These are phyloP conservation scores for Jordanella pulchra DNA, from an alignment of 2,797 vertebrate species.

Conservation along the genomic window DNA sequence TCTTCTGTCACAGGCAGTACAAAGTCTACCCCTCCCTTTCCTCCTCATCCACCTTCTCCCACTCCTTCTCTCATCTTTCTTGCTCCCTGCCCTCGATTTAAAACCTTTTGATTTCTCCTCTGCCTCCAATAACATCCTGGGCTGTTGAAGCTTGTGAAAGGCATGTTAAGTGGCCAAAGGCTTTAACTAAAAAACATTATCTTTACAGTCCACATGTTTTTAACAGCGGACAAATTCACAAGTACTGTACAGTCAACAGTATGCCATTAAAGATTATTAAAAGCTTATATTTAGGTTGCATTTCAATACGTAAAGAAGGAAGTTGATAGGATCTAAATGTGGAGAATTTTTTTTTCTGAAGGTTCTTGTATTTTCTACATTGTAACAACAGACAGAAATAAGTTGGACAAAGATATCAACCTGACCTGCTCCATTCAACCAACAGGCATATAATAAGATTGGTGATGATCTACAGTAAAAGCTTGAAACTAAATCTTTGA, in stretches of 20 bases:
- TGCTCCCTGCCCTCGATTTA: slow-evolving; percentile 46
- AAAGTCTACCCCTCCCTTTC: slow-evolving; percentile 30
- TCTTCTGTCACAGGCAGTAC: slow-evolving; percentile 44
- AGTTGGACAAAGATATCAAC: slow-evolving; percentile 2
- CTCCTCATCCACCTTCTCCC: slow-evolving; percentile 22
- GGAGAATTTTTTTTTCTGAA: not conserved
- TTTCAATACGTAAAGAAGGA: not conserved
- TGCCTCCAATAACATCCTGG: slow-evolving; percentile 44
- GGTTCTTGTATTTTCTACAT: not conserved
- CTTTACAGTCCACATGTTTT: not conserved
- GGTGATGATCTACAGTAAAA: slow-evolving; percentile 4
- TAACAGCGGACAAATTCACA: slow-evolving; percentile 39
- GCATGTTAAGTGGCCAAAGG: slow-evolving; percentile 42
- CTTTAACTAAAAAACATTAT: slow-evolving; percentile 23
- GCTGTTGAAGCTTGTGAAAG: slow-evolving; percentile 31
- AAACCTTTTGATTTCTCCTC: slow-evolving; percentile 55
- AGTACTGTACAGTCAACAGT: slow-evolving; percentile 20
- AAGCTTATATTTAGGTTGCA: slow-evolving; percentile 7
- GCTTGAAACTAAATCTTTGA: slow-evolving; percentile 35
- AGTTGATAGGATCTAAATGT: not conserved
- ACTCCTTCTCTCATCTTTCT: slow-evolving; percentile 41
- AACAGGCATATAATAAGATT: not conserved
- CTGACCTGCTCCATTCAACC: not conserved
- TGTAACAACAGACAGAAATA: not conserved
- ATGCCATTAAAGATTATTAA: slow-evolving; percentile 10